A percentile compares a stretch with the other conserved stretches of the same genome.
These are phyloP conservation scores for Rhagologus leucostigma DNA, from an alignment of 2,113 vertebrate species.

Conservation along the genomic window DNA sequence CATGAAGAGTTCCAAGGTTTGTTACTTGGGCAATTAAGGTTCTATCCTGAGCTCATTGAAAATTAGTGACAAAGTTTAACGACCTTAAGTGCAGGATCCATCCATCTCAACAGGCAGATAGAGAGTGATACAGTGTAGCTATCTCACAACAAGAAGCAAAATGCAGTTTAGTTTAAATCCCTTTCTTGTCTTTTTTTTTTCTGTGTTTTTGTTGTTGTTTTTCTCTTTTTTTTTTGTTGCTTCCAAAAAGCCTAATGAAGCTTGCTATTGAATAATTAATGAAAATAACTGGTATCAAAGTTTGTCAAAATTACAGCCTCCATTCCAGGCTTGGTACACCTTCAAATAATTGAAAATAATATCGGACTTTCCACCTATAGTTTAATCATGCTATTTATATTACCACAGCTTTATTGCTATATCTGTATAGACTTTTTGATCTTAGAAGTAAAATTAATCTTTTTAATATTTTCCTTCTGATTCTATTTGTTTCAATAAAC, in stretches of 20 bases:
- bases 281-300: neutral
- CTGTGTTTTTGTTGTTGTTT: no score
- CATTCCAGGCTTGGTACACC: neutral
- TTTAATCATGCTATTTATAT: neutral
- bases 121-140: neutral
- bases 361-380: neutral
- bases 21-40: neutral
- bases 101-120: neutral
- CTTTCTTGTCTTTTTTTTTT: neutral
- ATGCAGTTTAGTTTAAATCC: neutral
- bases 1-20: neutral
- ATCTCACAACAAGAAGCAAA: neutral
- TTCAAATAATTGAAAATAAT: neutral
- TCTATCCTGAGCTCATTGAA: neutral
- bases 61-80: neutral
- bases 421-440: neutral
- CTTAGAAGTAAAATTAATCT: neutral
- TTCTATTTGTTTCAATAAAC: neutral
- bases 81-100: neutral
- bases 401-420: neutral
- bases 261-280: neutral
- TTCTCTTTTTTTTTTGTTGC: accelerated
- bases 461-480: neutral
- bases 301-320: neutral
- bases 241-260: neutral